Percentiles rank a stretch among this genome's conserved stretches.
Conservation (phyloP, 2,113 vertebrate genomes). For the Erythrocercus mccallii region DNA sequence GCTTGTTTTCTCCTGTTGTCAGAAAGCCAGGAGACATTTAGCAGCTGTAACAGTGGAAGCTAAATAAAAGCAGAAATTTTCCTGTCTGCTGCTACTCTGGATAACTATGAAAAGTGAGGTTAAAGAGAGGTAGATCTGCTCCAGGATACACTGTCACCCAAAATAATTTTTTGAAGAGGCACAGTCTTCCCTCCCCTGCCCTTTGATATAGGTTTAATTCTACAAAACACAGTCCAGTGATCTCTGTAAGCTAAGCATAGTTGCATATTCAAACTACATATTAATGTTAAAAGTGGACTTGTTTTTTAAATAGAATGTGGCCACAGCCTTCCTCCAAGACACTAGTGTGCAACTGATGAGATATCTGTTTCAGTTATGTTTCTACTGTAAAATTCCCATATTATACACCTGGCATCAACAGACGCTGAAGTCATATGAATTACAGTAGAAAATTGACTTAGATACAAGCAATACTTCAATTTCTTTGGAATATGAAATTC, state of each 20-base stretch:
- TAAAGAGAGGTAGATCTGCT: background rate
- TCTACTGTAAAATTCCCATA: background rate
- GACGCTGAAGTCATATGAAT: background rate
- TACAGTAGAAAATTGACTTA: background rate
- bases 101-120: background rate
- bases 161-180: background rate
- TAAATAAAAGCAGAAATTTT: constrained; percentile 44
- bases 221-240: background rate
- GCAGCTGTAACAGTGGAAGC: constrained; percentile 22
- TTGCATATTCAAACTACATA: background rate
- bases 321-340: background rate
- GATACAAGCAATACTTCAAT: background rate
- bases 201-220: background rate
- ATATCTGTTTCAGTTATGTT: background rate
- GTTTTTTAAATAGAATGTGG: background rate
- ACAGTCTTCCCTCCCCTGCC: background rate
- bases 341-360: background rate
- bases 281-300: background rate
- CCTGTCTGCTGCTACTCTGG: background rate
- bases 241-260: background rate
- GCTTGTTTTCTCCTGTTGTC: constrained; percentile 30
- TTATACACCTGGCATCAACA: background rate
- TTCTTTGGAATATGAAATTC: background rate
- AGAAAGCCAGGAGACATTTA: constrained; percentile 41
- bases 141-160: background rate